Evolutionary conservation across 2,888 invertebrate genomes (phyloP), one percentile per base, ranked within the genome.

Genomic region (Campoplex capitator): DNA sequence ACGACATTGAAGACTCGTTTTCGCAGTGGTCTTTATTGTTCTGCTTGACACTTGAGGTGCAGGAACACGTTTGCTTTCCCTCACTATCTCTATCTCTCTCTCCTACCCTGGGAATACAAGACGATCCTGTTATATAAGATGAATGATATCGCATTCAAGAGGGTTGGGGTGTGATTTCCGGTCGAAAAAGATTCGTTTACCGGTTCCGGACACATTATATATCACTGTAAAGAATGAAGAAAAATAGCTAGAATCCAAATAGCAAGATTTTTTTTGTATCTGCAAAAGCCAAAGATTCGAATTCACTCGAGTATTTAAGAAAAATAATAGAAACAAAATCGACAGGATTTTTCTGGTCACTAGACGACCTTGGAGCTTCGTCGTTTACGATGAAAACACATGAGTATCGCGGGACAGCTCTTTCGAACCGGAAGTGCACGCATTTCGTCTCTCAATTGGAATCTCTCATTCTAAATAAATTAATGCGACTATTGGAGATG

Each of bases 121-220:
- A n/a, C 23, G 28, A 70, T 71, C 58, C 51, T 54, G 32, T 62
- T 32, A 48, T 77, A 77, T 74, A 84, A 86, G 84, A 84, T 74
- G 81, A 81, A 86, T 86, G 84, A 84, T 54, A 45, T 45, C 32
- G 42, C 45, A 35, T 32, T n/a, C 32, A 45, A 75, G 23, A n/a
- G 56, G 54, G 67, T 35, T 42, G 18, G 65, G 54, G 51, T 35
- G 58, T 76, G 68, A 81, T 58, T 81, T 84, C 84, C 84, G 84
- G 51, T 81, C 32, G 28, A n/a, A 58, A 48, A 77, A 81, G 67
- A 86, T 81, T 83, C 71, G 74, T 76, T 54, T 42, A 56, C 62
- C 77, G 56, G 28, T 23, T 45, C 48, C n/a, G 18, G 32, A 23
- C 13, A 9, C 48, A 54, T 28, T 48, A 71, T 62, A 71, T 48